phyloP scores from a whole-genome alignment of 2,888 invertebrate genomes.

The Metellina segmentata region DNA sequence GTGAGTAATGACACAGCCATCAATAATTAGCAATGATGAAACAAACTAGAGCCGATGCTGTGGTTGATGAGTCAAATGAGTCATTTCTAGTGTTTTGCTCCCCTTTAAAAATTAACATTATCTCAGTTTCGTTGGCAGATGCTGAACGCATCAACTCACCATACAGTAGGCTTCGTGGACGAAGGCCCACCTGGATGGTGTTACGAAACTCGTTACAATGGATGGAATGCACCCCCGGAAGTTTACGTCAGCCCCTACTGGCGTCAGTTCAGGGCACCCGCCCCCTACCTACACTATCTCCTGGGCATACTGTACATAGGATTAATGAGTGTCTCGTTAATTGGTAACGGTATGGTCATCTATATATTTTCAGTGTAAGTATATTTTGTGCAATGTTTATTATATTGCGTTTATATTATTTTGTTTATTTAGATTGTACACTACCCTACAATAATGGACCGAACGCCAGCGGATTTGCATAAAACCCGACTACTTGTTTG shows the following conservation, averaged over 20 bases:
- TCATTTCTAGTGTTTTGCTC: too few species aligned
- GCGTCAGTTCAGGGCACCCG: slow-evolving; percentile 90
- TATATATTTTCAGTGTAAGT: slow-evolving; percentile 91
- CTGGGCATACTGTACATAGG: slow-evolving; percentile 88
- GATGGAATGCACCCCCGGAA: slow-evolving; percentile 87
- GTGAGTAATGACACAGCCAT: too few species aligned
- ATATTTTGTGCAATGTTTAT: not conserved
- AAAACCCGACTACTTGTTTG: too few species aligned
- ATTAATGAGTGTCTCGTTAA: slow-evolving; percentile 86
- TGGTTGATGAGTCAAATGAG: too few species aligned
- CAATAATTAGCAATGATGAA: too few species aligned
- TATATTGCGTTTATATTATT: not conserved
- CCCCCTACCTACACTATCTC: slow-evolving; percentile 89
- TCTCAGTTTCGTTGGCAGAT: slow-evolving; percentile 54
- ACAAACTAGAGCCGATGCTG: too few species aligned
- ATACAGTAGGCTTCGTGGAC: slow-evolving; percentile 7
- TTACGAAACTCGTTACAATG: slow-evolving; percentile 79
- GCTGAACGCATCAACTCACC: slow-evolving; percentile 33
- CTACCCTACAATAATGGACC: too few species aligned
- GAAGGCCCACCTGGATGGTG: slow-evolving; percentile 60
- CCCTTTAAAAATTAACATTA: not conserved
- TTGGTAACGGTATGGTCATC: slow-evolving; percentile 92
- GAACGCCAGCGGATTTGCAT: too few species aligned
- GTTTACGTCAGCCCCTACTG: slow-evolving; percentile 90
- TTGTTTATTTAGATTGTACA: not conserved